Percentiles rank a stretch among this genome's conserved stretches.
phyloP scores from a whole-genome alignment of 2,888 invertebrate species.

The Hymenopus coronatus region DNA sequence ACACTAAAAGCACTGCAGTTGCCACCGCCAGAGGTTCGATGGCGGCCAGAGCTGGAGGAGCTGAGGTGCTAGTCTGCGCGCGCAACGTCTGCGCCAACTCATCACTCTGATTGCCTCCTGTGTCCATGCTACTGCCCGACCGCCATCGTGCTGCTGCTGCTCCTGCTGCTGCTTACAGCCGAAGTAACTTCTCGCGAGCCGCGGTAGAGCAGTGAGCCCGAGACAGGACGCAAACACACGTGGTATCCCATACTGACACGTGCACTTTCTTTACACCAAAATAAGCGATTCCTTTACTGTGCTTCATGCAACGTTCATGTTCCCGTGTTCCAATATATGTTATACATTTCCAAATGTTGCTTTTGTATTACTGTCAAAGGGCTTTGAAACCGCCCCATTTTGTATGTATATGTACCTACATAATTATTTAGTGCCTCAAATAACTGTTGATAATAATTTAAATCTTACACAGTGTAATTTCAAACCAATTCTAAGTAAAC shows the following conservation, averaged over 20 bases:
- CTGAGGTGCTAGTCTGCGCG: no score
- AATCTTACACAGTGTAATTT: neutral
- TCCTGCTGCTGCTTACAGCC: neutral
- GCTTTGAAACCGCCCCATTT: neutral
- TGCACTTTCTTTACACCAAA: neutral
- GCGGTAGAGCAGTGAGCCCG: neutral
- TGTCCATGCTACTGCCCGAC: neutral
- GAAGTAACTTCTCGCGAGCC: neutral
- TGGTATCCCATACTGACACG: neutral
- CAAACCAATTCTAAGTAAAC: neutral
- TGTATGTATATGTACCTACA: neutral
- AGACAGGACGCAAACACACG: neutral
- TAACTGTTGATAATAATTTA: neutral
- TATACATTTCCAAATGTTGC: neutral
- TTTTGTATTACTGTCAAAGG: neutral
- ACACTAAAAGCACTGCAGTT: constrained; percentile 52
- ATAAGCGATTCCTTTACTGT: neutral
- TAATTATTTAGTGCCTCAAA: neutral
- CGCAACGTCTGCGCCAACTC: neutral
- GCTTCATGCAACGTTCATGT: neutral
- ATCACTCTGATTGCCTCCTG: neutral
- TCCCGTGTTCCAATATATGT: neutral
- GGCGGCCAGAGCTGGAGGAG: neutral
- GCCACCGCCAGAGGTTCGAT: constrained; percentile 45
- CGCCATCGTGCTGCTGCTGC: neutral